Conservation (phyloP, 2,797 vertebrate species). For the Garrulus glandarius region DNA sequence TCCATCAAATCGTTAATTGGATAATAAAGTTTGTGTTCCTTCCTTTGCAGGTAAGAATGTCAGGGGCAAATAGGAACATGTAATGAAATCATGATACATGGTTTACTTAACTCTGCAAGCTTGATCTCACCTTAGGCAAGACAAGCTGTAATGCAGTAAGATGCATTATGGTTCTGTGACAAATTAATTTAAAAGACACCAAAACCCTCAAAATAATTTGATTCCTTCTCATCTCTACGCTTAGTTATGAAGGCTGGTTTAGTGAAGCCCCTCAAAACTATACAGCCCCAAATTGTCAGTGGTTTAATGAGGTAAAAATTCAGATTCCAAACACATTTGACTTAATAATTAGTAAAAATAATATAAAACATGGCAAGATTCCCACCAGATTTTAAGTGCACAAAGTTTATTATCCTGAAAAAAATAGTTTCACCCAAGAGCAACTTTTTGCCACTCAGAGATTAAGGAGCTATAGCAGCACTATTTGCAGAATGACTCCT, state of each 20-base stretch:
- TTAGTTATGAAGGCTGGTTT: background rate
- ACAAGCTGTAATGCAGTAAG: background rate
- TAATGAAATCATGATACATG: background rate
- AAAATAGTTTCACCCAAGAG: conserved; percentile 5
- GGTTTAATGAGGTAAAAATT: background rate
- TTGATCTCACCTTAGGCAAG: background rate
- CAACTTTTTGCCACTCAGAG: background rate
- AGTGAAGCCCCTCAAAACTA: background rate
- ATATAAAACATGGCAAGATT: background rate
- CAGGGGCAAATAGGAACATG: background rate
- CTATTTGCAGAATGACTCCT: conserved; percentile 39
- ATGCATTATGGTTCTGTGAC: background rate
- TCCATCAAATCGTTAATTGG: background rate
- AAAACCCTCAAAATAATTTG: background rate
- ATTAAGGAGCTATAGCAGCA: background rate
- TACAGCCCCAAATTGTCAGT: background rate
- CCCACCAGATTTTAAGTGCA: background rate
- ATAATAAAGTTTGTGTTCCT: background rate
- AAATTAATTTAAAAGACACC: background rate
- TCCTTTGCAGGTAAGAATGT: background rate
- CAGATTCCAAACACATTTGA: background rate
- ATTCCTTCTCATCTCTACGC: background rate
- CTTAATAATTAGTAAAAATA: background rate
- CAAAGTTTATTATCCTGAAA: conserved; percentile 4
- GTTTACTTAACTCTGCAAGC: background rate